Percentiles rank a stretch among this genome's conserved stretches.
These are phyloP conservation scores for Zosterops japonicus DNA, from an alignment of 2,113 vertebrate genomes.

Conservation along the genomic window DNA sequence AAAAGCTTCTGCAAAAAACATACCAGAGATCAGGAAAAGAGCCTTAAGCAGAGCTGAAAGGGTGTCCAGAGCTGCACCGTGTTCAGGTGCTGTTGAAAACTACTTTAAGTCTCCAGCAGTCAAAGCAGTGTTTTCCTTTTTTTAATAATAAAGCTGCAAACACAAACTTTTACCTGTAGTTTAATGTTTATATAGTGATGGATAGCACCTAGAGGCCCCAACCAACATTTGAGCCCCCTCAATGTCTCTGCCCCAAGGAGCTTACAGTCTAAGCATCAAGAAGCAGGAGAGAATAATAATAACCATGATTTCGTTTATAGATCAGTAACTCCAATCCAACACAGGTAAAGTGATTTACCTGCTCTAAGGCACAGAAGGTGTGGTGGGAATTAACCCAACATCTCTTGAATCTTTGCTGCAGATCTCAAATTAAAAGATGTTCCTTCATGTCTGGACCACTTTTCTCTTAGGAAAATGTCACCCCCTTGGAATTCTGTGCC, in stretches of 20 bases:
- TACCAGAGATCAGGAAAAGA: background rate
- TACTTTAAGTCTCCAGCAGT: background rate
- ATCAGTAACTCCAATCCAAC: background rate
- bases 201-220: slow-evolving; percentile 59
- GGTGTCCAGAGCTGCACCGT: fast-evolving
- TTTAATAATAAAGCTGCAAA: slow-evolving; percentile 37
- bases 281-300: background rate
- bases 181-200: slow-evolving; percentile 60
- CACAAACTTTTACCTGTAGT: slow-evolving; percentile 54
- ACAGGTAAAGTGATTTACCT: slow-evolving; percentile 5
- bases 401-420: background rate
- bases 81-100: background rate
- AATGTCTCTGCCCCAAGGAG: slow-evolving; percentile 59
- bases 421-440: background rate
- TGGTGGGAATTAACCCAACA: background rate
- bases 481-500: background rate
- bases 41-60: background rate
- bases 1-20: background rate
- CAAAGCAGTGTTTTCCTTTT: background rate
- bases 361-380: background rate
- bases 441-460: background rate
- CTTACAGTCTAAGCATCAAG: slow-evolving; percentile 62
- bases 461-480: background rate
- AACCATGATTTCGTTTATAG: background rate
- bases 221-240: slow-evolving; percentile 36